Percentiles rank a stretch among this genome's conserved stretches.
Evolutionary conservation across 2,797 vertebrate genomes (phyloP).

Genomic region (Enteromius fasciolatus): DNA sequence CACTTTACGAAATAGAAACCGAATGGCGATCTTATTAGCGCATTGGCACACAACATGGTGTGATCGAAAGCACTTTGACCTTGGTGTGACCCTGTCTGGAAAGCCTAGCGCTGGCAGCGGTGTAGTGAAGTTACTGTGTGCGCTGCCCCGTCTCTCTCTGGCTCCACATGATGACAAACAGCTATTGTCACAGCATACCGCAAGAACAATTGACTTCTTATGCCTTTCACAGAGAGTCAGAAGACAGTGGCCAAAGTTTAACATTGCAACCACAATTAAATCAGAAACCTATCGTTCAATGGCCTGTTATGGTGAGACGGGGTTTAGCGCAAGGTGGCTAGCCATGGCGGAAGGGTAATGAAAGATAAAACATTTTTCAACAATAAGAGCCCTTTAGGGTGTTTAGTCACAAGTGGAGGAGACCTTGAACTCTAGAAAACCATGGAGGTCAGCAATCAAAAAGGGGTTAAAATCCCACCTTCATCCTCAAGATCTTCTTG

Average conservation of each 20-base stretch:
- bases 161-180: slow-evolving; percentile 73
- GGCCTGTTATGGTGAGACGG: slow-evolving; percentile 63
- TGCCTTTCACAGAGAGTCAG: slow-evolving; percentile 65
- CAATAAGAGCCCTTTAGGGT: not conserved
- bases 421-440: not conserved
- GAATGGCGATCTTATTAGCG: slow-evolving; percentile 52
- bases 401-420: not conserved
- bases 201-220: slow-evolving; percentile 77
- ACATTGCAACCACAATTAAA: slow-evolving; percentile 73
- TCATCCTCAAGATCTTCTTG: not conserved
- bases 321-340: slow-evolving; percentile 56
- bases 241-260: slow-evolving; percentile 72
- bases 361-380: slow-evolving; percentile 4
- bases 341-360: not conserved
- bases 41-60: slow-evolving; percentile 48
- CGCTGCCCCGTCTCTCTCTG: slow-evolving; percentile 63
- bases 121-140: slow-evolving; percentile 68
- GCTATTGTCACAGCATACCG: slow-evolving; percentile 73
- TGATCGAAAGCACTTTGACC: slow-evolving; percentile 60
- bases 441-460: not conserved
- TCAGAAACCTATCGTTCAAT: slow-evolving; percentile 69
- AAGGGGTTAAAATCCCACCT: not conserved
- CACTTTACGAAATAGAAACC: not conserved
- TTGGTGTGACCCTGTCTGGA: slow-evolving; percentile 58
- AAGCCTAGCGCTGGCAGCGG: slow-evolving; percentile 61